Percentiles rank a stretch among this genome's conserved stretches.
Evolutionary conservation across 1,140 invertebrate species (phyloP).

Genomic region (Brachionus rubens): DNA sequence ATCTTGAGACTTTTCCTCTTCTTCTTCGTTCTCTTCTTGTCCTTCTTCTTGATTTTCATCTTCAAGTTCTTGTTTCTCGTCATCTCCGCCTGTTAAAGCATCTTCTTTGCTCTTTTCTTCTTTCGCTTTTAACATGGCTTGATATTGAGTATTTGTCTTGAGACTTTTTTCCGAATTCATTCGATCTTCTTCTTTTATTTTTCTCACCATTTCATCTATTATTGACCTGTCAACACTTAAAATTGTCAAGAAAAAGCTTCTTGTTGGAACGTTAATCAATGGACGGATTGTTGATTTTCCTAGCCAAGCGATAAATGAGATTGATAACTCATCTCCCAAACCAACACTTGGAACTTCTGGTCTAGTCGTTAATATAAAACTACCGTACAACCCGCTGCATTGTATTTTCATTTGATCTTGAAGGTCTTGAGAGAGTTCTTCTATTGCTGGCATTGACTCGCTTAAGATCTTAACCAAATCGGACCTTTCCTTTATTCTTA

Average conservation of each 20-base stretch:
- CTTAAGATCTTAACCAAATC: conserved; percentile 33
- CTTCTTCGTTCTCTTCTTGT: neutral
- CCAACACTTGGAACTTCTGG: neutral
- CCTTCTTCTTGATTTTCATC: neutral
- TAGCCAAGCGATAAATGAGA: conserved; percentile 37
- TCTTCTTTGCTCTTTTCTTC: neutral
- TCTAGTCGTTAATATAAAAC: conserved; percentile 37
- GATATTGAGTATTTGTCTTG: conserved; percentile 29
- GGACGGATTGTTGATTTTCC: conserved; percentile 31
- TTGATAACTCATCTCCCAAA: neutral
- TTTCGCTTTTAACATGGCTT: neutral
- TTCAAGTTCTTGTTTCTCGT: neutral
- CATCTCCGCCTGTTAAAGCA: neutral
- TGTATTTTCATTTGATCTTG: conserved; percentile 27
- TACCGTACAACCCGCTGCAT: conserved; percentile 22
- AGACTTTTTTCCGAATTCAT: conserved; percentile 42
- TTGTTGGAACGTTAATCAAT: conserved; percentile 34
- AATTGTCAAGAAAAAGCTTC: conserved; percentile 34
- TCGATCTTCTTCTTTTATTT: conserved; percentile 41
- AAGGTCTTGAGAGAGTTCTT: conserved; percentile 7
- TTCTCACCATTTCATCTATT: conserved; percentile 27
- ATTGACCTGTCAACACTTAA: neutral
- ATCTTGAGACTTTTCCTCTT: neutral
- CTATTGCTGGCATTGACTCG: conserved; percentile 27
- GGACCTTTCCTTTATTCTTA: neutral